Evolutionary conservation across 2,113 vertebrate genomes (phyloP).

Genomic region (Saccopteryx bilineata): DNA sequence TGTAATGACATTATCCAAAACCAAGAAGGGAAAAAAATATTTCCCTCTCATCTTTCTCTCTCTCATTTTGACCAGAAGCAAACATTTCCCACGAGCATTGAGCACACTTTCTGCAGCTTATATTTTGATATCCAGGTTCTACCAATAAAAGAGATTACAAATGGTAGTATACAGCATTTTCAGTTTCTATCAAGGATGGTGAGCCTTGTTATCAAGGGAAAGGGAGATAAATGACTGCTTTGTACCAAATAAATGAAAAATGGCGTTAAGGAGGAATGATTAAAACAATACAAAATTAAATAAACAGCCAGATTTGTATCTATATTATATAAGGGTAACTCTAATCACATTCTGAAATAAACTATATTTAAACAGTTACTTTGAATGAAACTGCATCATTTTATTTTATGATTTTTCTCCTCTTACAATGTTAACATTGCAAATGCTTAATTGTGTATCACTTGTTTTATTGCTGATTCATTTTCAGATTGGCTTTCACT

Average conservation of each 20-base stretch:
- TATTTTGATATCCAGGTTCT: not conserved
- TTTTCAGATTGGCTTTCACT: conserved; percentile 60
- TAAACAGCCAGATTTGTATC: no score
- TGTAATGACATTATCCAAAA: not conserved
- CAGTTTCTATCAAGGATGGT: not conserved
- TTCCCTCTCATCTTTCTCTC: not conserved
- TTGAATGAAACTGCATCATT: conserved; percentile 12
- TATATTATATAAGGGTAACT: not conserved
- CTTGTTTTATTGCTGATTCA: conserved; percentile 75
- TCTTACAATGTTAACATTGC: not conserved
- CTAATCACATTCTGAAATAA: not conserved
- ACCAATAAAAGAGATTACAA: not conserved
- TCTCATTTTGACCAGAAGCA: not conserved
- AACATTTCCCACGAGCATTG: not conserved
- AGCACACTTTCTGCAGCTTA: not conserved
- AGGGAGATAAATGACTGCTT: not conserved
- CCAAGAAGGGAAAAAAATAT: not conserved
- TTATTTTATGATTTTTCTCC: conserved; percentile 33
- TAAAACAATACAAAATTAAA: not conserved
- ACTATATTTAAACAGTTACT: conserved; percentile 34
- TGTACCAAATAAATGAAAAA: not conserved
- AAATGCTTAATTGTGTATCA: not conserved
- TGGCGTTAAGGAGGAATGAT: not conserved
- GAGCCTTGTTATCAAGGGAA: not conserved
- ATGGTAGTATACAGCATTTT: not conserved